These are phyloP conservation scores for Schizotus pectinicornis DNA, from an alignment of 2,888 invertebrate genomes.

Conservation along the genomic window DNA sequence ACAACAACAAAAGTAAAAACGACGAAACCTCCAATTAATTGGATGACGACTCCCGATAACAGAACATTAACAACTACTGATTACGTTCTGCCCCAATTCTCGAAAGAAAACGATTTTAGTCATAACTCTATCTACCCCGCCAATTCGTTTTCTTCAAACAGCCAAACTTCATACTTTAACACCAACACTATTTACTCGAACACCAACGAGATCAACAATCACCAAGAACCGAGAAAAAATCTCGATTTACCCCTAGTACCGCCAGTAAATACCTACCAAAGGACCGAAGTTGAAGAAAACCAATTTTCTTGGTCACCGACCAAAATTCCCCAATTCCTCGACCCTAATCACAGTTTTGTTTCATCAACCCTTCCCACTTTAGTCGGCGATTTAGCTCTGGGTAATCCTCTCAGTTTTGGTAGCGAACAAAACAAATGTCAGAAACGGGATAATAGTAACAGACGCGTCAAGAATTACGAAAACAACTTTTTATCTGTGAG, in stretches of 20 bases:
- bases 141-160: constrained; percentile 39
- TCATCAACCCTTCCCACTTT: constrained; percentile 66
- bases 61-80: constrained; percentile 53
- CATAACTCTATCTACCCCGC: constrained; percentile 43
- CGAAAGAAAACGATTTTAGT: constrained; percentile 50
- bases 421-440: constrained; percentile 50
- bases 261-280: constrained; percentile 44
- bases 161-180: constrained; percentile 45
- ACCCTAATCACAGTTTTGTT: constrained; percentile 56
- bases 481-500: constrained; percentile 67
- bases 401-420: constrained; percentile 46
- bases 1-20: constrained; percentile 29
- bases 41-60: constrained; percentile 68
- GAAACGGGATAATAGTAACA: constrained; percentile 30
- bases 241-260: constrained; percentile 41
- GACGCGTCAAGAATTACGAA: constrained; percentile 30
- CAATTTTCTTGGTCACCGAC: constrained; percentile 66
- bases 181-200: constrained; percentile 39
- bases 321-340: constrained; percentile 58
- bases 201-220: constrained; percentile 20
- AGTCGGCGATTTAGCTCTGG: constrained; percentile 66
- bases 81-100: constrained; percentile 59
- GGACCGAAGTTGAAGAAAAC: constrained; percentile 55
- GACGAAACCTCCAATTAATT: constrained; percentile 63
- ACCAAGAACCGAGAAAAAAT: constrained; percentile 38